These are phyloP conservation scores for Trichogramma pretiosum DNA, from an alignment of 1,140 invertebrate genomes.

Conservation along the genomic window DNA sequence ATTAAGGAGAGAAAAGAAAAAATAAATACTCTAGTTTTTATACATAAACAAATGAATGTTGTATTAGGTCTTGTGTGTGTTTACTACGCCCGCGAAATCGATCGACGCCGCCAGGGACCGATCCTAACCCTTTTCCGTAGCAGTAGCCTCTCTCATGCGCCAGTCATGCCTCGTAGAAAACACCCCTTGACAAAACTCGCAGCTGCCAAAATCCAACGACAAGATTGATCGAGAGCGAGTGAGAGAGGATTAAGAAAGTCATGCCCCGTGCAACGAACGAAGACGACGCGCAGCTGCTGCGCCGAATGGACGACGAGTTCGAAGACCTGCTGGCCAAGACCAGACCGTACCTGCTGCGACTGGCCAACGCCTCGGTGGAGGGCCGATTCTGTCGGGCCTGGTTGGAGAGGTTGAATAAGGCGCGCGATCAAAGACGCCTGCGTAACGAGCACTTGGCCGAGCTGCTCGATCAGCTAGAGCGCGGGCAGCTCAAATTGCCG, in stretches of 20 bases:
- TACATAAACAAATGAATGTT: background rate
- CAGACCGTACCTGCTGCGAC: constrained; percentile 29
- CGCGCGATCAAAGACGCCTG: constrained; percentile 26
- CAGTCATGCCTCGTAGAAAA: no score
- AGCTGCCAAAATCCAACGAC: no score
- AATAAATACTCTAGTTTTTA: background rate
- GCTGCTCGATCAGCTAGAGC: constrained; percentile 32
- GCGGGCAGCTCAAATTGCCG: constrained; percentile 27
- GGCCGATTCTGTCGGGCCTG: constrained; percentile 34
- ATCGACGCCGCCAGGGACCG: no score
- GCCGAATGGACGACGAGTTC: constrained; percentile 32
- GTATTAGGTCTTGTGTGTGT: no score
- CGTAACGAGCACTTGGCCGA: constrained; percentile 39
- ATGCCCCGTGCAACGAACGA: background rate
- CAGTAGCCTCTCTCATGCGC: no score
- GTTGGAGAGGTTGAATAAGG: constrained; percentile 36
- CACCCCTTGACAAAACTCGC: no score
- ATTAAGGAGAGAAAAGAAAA: no score
- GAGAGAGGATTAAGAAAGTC: background rate
- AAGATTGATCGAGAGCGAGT: background rate
- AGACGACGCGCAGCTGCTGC: background rate
- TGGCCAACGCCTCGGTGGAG: constrained; percentile 21
- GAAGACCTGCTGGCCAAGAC: constrained; percentile 31
- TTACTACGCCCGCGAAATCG: no score
- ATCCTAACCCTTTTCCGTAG: no score